Evolutionary conservation across 2,888 invertebrate species (phyloP), one percentile per base, ranked within the genome.

Genomic region (Plutella xylostella): DNA sequence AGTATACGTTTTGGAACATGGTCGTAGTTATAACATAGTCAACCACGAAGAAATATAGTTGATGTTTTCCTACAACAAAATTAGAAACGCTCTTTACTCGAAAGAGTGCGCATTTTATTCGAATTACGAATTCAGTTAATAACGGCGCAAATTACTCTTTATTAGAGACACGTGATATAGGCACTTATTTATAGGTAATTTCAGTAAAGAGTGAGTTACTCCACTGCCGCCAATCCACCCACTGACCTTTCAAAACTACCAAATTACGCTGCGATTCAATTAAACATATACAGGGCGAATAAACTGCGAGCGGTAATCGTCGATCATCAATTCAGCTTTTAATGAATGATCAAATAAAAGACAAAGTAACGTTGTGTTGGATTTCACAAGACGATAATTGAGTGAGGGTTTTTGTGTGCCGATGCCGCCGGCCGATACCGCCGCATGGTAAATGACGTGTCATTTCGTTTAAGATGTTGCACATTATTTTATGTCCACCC

Each of bases 311-410:
- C n/a, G 7, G 14, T 42, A 33, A 21, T 21, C 42, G 33, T 21
- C 21, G 7, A 42, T 34, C 33, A 42, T 42, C 30, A 42, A 40
- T 43, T 46, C 37, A 28, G 18, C 25, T 38, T 30, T 43, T 44
- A 47, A 47, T 40, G 38, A 44, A 47, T 41, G 37, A 22, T 22
- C 40, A 40, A 40, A 47, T 47, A 47, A 47, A 47, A 20, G 40
- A 34, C 40, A 34, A 40, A 46, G 30, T 43, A 43, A 43, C 21
- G 34, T 41, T 33, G 49, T 47, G 60, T 63, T 58, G 56, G 53
- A 60, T 67, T 68, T 66, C 63, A 59, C 62, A 67, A 67, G 58
- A 53, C 59, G 12, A 64, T 68, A 68, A 69, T 68, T 69, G 39
- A 30, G 60, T 61, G 33, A 50, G 45, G 51, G 58, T 64, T 44